These are phyloP conservation scores for Colletes latitarsis DNA, from an alignment of 1,140 invertebrate species.

Conservation along the genomic window DNA sequence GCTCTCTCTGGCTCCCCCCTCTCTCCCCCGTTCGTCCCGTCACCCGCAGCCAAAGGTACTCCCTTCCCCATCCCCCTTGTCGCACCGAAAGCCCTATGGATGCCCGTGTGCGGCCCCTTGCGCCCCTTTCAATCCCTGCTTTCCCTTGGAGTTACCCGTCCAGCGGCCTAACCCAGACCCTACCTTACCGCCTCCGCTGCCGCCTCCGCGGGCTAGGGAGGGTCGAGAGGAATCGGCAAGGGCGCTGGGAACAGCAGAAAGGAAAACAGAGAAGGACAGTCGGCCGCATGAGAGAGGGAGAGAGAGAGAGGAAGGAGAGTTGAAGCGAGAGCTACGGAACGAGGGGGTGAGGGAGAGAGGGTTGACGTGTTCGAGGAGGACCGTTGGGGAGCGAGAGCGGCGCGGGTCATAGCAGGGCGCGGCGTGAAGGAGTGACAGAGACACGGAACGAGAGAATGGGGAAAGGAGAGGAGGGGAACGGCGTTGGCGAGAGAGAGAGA, in stretches of 20 bases:
- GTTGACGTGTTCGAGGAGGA: constrained; percentile 64
- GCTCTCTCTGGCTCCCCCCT: constrained; percentile 51
- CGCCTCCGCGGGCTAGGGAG: constrained; percentile 50
- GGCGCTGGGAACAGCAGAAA: constrained; percentile 45
- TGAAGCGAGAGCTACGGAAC: constrained; percentile 28
- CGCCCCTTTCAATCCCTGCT: constrained; percentile 49
- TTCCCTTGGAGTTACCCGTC: constrained; percentile 59
- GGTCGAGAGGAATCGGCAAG: constrained; percentile 59
- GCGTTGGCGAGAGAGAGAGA: constrained; percentile 46
- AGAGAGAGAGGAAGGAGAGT: constrained; percentile 33
- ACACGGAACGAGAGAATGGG: constrained; percentile 13
- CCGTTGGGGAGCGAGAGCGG: constrained; percentile 62
- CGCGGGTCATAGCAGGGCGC: constrained; percentile 57
- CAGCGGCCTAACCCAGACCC: constrained; percentile 75
- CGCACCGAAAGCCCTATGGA: constrained; percentile 28
- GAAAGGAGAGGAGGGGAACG: constrained; percentile 41
- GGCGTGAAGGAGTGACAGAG: constrained; percentile 36
- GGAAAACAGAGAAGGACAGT: constrained; percentile 55
- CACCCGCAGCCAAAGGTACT: constrained; percentile 47
- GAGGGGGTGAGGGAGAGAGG: constrained; percentile 55
- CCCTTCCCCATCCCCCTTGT: constrained; percentile 42
- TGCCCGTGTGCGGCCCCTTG: constrained; percentile 40
- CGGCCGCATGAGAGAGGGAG: constrained; percentile 36
- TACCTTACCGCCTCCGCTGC: constrained; percentile 71
- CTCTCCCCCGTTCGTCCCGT: constrained; percentile 30